A percentile compares a stretch with the other conserved stretches of the same genome.
Evolutionary conservation across 2,888 invertebrate species (phyloP).

Genomic region (Corythucha ciliata): DNA sequence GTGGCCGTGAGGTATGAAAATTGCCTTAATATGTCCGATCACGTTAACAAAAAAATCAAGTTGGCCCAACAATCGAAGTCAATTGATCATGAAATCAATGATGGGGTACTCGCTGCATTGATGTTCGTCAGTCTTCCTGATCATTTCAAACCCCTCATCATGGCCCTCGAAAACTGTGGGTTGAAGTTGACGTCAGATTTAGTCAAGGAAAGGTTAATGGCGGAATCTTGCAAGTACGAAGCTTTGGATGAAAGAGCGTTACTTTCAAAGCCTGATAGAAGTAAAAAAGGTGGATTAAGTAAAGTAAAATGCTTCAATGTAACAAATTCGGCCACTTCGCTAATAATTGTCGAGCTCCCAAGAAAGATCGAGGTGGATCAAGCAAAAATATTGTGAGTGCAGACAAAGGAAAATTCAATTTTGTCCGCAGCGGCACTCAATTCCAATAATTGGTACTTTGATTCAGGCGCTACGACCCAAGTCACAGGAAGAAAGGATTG

Average conservation of each 20-base stretch:
- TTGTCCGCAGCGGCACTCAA: neutral
- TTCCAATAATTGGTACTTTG: slow-evolving; percentile 3
- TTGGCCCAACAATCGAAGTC: slow-evolving; percentile 6
- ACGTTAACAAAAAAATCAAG: slow-evolving; percentile 5
- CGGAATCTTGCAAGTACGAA: slow-evolving; percentile 1
- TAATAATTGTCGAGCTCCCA: slow-evolving; percentile 5
- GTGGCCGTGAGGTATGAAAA: slow-evolving; percentile 6
- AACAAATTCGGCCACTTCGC: neutral
- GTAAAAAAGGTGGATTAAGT: neutral
- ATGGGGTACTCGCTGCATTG: slow-evolving; percentile 9
- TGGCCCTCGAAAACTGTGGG: no score
- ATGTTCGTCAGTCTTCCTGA: slow-evolving; percentile 9
- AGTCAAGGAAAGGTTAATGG: slow-evolving; percentile 5
- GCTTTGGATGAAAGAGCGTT: neutral
- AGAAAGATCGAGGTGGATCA: neutral
- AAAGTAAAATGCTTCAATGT: slow-evolving; percentile 11
- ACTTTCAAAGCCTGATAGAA: neutral
- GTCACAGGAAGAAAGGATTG: slow-evolving; percentile 7
- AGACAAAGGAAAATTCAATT: slow-evolving; percentile 1
- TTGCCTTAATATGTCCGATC: neutral
- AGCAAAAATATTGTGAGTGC: neutral
- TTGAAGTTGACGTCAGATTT: slow-evolving; percentile 2
- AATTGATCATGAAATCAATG: slow-evolving; percentile 7
- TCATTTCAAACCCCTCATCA: slow-evolving; percentile 13
- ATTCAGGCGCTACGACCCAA: slow-evolving; percentile 10